Base-by-base conservation (phyloP, 2,797 vertebrate genomes). In the Spatula versicolor region DNA sequence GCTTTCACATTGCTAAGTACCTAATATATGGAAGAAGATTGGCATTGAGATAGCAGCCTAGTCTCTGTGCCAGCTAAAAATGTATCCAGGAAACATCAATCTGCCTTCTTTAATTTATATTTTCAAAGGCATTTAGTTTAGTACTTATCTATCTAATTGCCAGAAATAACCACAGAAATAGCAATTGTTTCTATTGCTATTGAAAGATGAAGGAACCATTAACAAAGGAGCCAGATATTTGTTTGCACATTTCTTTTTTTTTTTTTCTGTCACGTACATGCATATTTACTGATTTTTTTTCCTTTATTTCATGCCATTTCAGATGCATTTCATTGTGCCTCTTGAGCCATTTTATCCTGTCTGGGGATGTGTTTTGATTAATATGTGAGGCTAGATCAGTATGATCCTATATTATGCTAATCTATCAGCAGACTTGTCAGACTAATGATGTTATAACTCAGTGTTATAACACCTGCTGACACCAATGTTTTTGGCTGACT, bases 381-480 rank as follows among this genome's bases (percentile, higher is more conserved):
- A 73, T 81, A 54, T 20, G 7, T 55, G 21, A 55, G 41, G 64
- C 45, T 35, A 9, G n/a, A 69, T 91, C 55, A 17, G 37, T 73
- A 62, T 4, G 1, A 86, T 64, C 17, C 35, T 79, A 8, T 81
- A 23, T 78, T 93, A 81, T 48, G 33, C 20, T 90, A 91, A 90
- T 93, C 50, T 81, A 55, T 83, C 58, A 86, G 28, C 58, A 91
- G 45, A 43, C 20, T 35, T 91, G 50, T 90, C 73, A 83, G 54
- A 41, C 4, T 83, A 88, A 90, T 58, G n/a, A 52, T 59, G 19
- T 46, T 73, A 75, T 88, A 91, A 91, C 16, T 91, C 80, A 83
- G 26, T 58, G 26, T 78, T 91, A 52, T 13, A 91, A 63, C 55
- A 88, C 33, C 33, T 88, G 69, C 79, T 91, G 69, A 90, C 73